Conservation (phyloP, 2,797 vertebrate genomes). For the Muscicapa striata region DNA sequence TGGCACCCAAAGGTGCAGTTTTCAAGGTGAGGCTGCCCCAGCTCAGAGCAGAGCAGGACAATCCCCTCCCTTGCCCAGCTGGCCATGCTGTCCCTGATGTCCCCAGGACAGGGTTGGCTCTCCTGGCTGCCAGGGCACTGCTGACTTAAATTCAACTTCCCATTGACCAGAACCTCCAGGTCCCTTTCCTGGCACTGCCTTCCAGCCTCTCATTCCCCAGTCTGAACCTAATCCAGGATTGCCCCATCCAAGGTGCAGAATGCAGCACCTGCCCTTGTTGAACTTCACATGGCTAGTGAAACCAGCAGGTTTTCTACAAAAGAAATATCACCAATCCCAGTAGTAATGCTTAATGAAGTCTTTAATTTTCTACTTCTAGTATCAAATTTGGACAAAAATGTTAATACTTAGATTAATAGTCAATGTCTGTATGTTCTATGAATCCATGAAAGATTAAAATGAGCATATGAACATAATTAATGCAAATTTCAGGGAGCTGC, state of each 20-base stretch:
- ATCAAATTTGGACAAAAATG: not conserved
- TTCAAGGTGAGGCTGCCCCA: accelerated
- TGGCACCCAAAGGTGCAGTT: not conserved
- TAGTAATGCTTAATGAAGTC: not conserved
- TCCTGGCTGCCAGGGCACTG: not conserved
- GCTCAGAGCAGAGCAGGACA: not conserved
- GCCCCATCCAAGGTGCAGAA: not conserved
- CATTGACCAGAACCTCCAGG: accelerated
- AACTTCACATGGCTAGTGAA: not conserved
- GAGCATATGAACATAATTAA: not conserved
- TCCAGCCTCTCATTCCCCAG: not conserved
- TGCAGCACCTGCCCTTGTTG: not conserved
- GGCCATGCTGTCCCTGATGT: too few relatives aligned
- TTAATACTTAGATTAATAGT: not conserved
- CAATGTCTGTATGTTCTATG: not conserved
- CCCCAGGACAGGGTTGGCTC: accelerated
- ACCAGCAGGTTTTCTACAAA: not conserved
- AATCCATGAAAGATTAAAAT: not conserved
- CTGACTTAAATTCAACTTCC: accelerated
- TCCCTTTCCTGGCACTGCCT: not conserved
- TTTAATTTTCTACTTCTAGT: not conserved
- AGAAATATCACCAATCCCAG: not conserved
- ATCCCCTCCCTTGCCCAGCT: not conserved
- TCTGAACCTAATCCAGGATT: not conserved
- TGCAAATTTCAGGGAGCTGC: not conserved